Evolutionary conservation across 2,797 vertebrate species (phyloP), one percentile per base, ranked within the genome.

Genomic region (Chaetophractus vellerosus): DNA sequence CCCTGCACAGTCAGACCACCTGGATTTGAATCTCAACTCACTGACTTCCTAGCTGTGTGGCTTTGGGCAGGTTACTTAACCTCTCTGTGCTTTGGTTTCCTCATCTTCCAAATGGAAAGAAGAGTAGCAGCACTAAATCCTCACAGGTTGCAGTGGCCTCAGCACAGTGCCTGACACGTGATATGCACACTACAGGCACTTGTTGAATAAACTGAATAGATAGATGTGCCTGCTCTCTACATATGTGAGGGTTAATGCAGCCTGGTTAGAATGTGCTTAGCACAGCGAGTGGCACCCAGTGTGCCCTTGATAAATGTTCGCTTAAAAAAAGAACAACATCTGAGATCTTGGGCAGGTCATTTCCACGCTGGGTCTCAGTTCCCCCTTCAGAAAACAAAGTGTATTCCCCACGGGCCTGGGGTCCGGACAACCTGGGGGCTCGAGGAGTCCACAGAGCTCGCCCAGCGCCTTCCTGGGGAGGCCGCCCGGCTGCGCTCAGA

Each of bases 321-420:
- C 66, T 69, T 89, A 91, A 89, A 86, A 94, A 26, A 38, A 88
- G 93, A 93, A 59, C 6, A 15, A 14, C 88, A 41, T 26, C 81
- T 90, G 79, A 24, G 90, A 88, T 45, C 88, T 85, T 41, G 48
- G 93, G 68, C 89, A 84, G 74, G 91, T 84, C 75, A 82, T 64
- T 90, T 63, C 50, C 52, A 41, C 12, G 52, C 48, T 90, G 76
- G 33, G 41, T 96, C 96, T 97, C 95, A 96, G 96, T 88, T 95
- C 81, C 82, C 36, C 38, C 78, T 96, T 82, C 18, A 83, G 69
- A 88, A 96, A 50, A 92, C 50, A 92, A 84, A 83, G 74, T 63
- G 92, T 69, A 45, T 59, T 96, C 66, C 82, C 64, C 63, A 71
- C 7, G 38, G 50, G 15, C 31, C 74, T 80, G 31, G 28, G 55